phyloP scores from a whole-genome alignment of 2,113 vertebrate genomes.

The Syngnathus typhle region DNA sequence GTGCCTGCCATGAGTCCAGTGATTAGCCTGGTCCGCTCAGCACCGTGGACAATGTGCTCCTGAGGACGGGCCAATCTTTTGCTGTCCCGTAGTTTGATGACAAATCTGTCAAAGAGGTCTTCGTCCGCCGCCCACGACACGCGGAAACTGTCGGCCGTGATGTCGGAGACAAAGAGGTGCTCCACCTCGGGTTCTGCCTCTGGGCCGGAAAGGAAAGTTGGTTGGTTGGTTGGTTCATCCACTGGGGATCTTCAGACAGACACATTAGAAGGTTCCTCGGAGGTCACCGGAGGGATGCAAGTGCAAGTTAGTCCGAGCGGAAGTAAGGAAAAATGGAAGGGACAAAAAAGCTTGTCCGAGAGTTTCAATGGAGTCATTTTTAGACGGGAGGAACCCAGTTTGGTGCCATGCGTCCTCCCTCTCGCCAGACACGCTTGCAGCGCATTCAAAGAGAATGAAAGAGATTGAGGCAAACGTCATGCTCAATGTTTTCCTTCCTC shows the following conservation, averaged over 20 bases:
- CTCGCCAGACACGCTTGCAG: slow-evolving; percentile 33
- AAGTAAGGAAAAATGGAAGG: slow-evolving; percentile 2
- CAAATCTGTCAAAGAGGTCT: slow-evolving; percentile 85
- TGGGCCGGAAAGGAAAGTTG: slow-evolving; percentile 66
- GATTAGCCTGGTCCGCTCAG: slow-evolving; percentile 80
- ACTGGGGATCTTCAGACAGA: slow-evolving; percentile 1
- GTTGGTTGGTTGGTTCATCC: not conserved
- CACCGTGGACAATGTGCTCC: slow-evolving; percentile 73
- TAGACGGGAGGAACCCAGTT: slow-evolving; percentile 21
- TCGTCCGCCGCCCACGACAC: slow-evolving; percentile 89
- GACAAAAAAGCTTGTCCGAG: slow-evolving; percentile 25
- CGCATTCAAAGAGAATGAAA: slow-evolving; percentile 42
- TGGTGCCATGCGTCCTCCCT: slow-evolving; percentile 37
- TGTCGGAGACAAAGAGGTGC: slow-evolving; percentile 87
- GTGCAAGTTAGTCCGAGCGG: slow-evolving; percentile 15
- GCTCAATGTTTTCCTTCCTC: slow-evolving; percentile 58
- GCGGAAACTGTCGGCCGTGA: slow-evolving; percentile 81
- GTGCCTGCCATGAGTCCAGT: slow-evolving; percentile 83
- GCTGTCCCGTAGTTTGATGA: slow-evolving; percentile 89
- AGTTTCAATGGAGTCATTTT: slow-evolving; percentile 29
- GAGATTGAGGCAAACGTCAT: slow-evolving; percentile 50
- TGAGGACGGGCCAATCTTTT: slow-evolving; percentile 78
- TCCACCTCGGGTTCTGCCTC: slow-evolving; percentile 93
- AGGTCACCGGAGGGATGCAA: slow-evolving; percentile 25
- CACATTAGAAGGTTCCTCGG: slow-evolving; percentile 12